phyloP scores from a whole-genome alignment of 2,797 vertebrate species.

The Avahi laniger region DNA sequence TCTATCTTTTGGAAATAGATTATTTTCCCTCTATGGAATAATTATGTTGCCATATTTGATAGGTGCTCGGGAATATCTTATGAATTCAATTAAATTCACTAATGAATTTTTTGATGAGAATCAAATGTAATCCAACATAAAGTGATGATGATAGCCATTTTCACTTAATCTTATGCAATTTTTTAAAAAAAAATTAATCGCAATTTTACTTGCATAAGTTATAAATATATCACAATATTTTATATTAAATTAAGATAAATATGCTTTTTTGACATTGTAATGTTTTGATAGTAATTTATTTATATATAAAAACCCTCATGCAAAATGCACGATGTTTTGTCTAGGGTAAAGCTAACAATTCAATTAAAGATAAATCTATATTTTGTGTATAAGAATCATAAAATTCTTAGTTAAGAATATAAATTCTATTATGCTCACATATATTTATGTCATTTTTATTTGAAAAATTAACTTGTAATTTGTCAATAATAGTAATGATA shows the following conservation, averaged over 20 bases:
- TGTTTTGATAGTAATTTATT: not conserved
- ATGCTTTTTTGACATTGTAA: not conserved
- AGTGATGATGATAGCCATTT: constrained; percentile 39
- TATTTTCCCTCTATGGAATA: not conserved
- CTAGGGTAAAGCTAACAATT: not conserved
- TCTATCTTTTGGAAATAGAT: not conserved
- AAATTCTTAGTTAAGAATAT: not conserved
- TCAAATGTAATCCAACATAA: constrained; percentile 26
- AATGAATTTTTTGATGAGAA: constrained; percentile 20
- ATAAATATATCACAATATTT: not conserved
- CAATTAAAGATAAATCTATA: not conserved
- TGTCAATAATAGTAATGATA: not conserved
- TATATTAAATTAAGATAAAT: not conserved
- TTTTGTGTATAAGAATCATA: not conserved
- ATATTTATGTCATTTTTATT: not conserved
- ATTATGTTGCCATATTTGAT: not conserved
- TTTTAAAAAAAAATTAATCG: not conserved
- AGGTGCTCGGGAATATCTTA: constrained; percentile 50
- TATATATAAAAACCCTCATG: not conserved
- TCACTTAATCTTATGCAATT: constrained; percentile 16
- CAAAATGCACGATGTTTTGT: not conserved
- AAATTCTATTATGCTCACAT: no score
- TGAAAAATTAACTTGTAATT: not conserved
- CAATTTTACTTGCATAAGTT: not conserved
- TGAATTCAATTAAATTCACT: constrained; percentile 28